These are phyloP conservation scores for Hofmannophila pseudospretella DNA, from an alignment of 2,888 invertebrate species.

Conservation along the genomic window DNA sequence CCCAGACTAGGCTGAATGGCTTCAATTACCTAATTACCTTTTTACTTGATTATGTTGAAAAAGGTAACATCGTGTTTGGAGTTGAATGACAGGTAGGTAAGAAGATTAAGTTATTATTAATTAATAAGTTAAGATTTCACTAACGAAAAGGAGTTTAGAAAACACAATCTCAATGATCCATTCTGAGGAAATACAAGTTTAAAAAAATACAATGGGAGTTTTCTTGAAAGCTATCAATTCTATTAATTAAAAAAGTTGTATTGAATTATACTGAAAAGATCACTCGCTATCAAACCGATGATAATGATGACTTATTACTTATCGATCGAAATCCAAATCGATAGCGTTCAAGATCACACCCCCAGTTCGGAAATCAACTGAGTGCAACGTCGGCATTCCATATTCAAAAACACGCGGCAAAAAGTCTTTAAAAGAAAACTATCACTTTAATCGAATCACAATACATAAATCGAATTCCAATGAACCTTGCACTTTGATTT, in stretches of 20 bases:
- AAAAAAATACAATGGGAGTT: no score
- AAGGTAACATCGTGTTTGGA: no score
- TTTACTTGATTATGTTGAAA: no score
- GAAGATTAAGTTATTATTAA: no score
- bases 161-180: no score
- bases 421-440: no score
- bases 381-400: slow-evolving; percentile 10
- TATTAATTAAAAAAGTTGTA: neutral
- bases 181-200: no score
- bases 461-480: slow-evolving; percentile 20
- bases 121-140: no score
- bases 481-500: slow-evolving; percentile 43
- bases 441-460: neutral
- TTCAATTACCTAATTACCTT: no score
- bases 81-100: no score
- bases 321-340: slow-evolving; percentile 1
- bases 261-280: neutral
- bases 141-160: no score
- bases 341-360: slow-evolving; percentile 7
- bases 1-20: neutral
- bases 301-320: no score
- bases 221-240: slow-evolving; percentile 1
- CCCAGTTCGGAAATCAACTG: slow-evolving; percentile 10
- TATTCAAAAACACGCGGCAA: slow-evolving; percentile 2
- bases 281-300: neutral